Evolutionary conservation across 2,888 invertebrate species (phyloP).

Genomic region (Ormyrus thymus): DNA sequence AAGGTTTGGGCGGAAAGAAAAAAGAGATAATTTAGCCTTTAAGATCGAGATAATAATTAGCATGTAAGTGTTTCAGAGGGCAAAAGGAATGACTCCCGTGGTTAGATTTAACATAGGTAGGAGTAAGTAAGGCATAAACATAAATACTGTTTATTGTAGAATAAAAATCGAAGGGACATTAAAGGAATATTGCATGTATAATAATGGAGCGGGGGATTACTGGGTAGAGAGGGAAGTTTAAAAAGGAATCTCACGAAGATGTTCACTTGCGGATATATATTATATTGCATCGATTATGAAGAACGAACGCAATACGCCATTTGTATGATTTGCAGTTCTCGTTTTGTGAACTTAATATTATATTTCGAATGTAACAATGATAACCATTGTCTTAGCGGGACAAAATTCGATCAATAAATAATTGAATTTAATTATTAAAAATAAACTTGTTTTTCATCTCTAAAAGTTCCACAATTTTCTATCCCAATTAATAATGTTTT

Average conservation of each 20-base stretch:
- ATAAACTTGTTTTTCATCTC: neutral
- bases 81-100: slow-evolving; percentile 32
- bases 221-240: slow-evolving; percentile 16
- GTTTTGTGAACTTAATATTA: slow-evolving; percentile 59
- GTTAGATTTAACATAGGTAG: slow-evolving; percentile 31
- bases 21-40: slow-evolving; percentile 51
- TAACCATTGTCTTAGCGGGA: slow-evolving; percentile 67
- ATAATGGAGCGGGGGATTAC: neutral
- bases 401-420: slow-evolving; percentile 67
- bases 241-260: slow-evolving; percentile 32
- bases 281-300: slow-evolving; percentile 34
- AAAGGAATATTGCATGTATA: slow-evolving; percentile 26
- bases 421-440: slow-evolving; percentile 69
- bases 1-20: neutral
- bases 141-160: slow-evolving; percentile 49
- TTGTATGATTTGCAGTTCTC: slow-evolving; percentile 63
- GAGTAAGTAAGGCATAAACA: slow-evolving; percentile 33
- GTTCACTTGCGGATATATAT: slow-evolving; percentile 35
- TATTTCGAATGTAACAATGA: slow-evolving; percentile 66
- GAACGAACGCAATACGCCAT: slow-evolving; percentile 51
- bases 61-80: slow-evolving; percentile 66
- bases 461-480: no score
- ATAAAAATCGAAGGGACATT: slow-evolving; percentile 21
- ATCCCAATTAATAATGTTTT: no score
- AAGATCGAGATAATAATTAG: slow-evolving; percentile 72